phyloP scores from a whole-genome alignment of 2,888 invertebrate genomes.

The Lycocerus yunnanus region DNA sequence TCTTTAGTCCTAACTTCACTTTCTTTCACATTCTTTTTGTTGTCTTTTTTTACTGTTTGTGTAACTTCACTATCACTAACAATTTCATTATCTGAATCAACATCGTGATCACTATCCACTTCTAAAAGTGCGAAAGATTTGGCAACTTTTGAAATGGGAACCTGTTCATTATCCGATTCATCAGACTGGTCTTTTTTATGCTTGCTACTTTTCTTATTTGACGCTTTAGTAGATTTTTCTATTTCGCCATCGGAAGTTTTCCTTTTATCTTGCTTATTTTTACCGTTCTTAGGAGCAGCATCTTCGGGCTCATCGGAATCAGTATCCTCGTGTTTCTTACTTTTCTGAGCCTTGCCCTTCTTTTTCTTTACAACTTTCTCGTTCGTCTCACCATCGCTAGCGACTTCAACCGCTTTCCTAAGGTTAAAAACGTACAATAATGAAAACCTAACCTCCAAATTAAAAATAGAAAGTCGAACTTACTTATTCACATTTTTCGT shows the following conservation, averaged over 20 bases:
- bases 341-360: constrained; percentile 41
- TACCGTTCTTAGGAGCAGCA: constrained; percentile 51
- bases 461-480: constrained; percentile 9
- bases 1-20: constrained; percentile 54
- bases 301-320: constrained; percentile 51
- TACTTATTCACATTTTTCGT: constrained; percentile 46
- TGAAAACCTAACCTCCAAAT: neutral
- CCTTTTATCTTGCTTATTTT: constrained; percentile 31
- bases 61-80: constrained; percentile 55
- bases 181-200: constrained; percentile 48
- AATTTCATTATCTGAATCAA: constrained; percentile 45
- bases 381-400: constrained; percentile 35
- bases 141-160: constrained; percentile 52
- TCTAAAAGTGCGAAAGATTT: constrained; percentile 67
- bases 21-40: constrained; percentile 53
- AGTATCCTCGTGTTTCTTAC: constrained; percentile 50
- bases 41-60: constrained; percentile 51
- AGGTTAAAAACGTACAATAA: neutral
- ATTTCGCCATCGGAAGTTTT: constrained; percentile 49
- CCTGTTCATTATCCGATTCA: constrained; percentile 53
- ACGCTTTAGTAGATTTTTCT: constrained; percentile 44
- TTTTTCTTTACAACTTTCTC: constrained; percentile 37
- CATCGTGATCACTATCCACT: constrained; percentile 63
- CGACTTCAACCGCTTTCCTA: constrained; percentile 33
- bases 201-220: constrained; percentile 45